These are phyloP conservation scores for Chloroceryle amazona DNA, from an alignment of 2,797 vertebrate species.

Conservation along the genomic window DNA sequence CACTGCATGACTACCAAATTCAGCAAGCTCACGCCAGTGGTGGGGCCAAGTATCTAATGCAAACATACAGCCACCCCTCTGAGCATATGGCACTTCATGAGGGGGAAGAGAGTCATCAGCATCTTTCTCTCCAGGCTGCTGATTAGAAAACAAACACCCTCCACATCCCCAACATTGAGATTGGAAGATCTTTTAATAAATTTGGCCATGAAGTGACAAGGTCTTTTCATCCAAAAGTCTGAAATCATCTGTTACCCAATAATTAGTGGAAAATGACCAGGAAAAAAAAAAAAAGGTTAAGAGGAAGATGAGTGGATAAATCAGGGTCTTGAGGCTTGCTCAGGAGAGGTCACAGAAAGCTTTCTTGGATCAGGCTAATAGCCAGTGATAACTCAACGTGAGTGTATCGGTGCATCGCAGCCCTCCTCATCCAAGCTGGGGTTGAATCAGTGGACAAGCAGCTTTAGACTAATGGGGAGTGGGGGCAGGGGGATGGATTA, in stretches of 20 bases:
- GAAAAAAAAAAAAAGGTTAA: background rate
- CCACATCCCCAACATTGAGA: fast-evolving
- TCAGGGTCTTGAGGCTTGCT: background rate
- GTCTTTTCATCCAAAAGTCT: background rate
- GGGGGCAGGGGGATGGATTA: background rate
- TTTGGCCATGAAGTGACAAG: background rate
- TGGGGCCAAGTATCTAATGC: fast-evolving
- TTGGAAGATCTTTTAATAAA: background rate
- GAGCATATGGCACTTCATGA: fast-evolving
- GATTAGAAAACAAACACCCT: background rate
- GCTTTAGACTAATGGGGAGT: background rate
- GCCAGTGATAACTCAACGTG: fast-evolving
- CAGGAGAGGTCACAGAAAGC: background rate
- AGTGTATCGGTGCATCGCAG: fast-evolving
- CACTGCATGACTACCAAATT: fast-evolving
- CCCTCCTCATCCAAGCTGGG: background rate
- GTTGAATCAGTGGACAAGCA: background rate
- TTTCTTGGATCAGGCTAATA: background rate
- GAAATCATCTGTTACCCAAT: background rate
- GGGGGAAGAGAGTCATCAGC: too few species aligned
- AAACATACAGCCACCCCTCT: background rate
- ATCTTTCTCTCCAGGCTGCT: background rate
- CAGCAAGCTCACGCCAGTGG: background rate
- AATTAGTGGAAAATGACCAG: background rate
- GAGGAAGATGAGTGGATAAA: background rate